Conservation (phyloP, 2,888 invertebrate species). For the Adineta ricciae region DNA sequence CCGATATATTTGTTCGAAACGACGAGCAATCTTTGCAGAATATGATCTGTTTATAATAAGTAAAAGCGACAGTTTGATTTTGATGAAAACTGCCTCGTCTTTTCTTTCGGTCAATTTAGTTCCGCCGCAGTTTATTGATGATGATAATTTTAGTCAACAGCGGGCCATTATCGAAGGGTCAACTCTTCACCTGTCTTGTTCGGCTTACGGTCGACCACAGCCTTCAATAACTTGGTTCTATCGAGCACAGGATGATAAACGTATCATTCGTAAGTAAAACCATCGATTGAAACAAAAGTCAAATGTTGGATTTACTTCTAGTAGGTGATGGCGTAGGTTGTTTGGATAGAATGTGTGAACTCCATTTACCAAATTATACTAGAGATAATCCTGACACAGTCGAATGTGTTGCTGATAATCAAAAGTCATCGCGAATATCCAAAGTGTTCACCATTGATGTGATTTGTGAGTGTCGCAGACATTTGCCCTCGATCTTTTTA, state of each 20-base stretch:
- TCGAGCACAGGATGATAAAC: not conserved
- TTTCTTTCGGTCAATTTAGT: not conserved
- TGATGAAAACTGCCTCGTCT: not conserved
- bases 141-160: not conserved
- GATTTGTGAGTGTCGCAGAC: not conserved
- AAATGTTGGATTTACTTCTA: not conserved
- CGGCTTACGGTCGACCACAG: not conserved
- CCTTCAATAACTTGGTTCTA: slow-evolving; percentile 8
- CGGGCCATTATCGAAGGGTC: not conserved
- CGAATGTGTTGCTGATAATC: slow-evolving; percentile 14
- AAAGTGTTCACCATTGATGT: slow-evolving; percentile 7
- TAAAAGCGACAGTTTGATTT: not conserved
- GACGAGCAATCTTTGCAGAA: not conserved
- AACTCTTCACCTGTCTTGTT: not conserved
- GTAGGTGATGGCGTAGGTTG: not conserved
- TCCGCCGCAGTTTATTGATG: not conserved
- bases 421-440: slow-evolving; percentile 4
- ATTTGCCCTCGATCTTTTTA: no score
- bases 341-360: not conserved
- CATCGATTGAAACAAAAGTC: no score
- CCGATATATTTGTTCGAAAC: not conserved
- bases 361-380: not conserved
- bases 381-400: not conserved
- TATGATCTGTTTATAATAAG: not conserved
- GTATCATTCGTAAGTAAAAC: not conserved